Evolutionary conservation across 2,797 vertebrate species (phyloP).

Genomic region (Xenops minutus): DNA sequence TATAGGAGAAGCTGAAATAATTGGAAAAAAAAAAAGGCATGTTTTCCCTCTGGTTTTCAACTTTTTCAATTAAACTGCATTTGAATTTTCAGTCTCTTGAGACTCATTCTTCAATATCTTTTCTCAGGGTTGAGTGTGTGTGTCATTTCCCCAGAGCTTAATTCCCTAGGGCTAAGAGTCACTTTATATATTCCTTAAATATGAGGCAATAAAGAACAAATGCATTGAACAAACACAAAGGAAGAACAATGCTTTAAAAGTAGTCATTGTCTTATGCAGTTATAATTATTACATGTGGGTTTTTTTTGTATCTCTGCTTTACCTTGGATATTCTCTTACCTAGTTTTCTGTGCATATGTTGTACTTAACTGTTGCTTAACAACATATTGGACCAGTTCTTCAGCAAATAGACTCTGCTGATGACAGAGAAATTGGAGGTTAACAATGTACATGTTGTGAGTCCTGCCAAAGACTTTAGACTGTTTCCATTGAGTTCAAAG

Average conservation of each 20-base stretch:
- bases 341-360: not conserved
- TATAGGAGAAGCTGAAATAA: not conserved
- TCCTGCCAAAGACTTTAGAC: not conserved
- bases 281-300: not conserved
- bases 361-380: not conserved
- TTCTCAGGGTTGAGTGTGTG: not conserved
- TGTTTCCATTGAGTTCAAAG: not conserved
- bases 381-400: not conserved
- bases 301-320: not conserved
- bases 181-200: not conserved
- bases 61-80: not conserved
- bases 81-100: slow-evolving; percentile 17
- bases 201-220: not conserved
- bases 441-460: not conserved
- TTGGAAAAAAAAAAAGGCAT: not conserved
- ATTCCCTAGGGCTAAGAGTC: not conserved
- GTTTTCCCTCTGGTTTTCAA: not conserved
- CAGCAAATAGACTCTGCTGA: not conserved
- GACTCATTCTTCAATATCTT: slow-evolving; percentile 8
- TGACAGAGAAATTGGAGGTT: not conserved
- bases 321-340: not conserved
- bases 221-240: not conserved
- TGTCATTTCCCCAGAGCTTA: not conserved
- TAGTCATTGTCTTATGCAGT: not conserved
- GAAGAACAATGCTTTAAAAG: not conserved